Evolutionary conservation across 2,888 invertebrate genomes (phyloP), one percentile per base, ranked within the genome.

Genomic region (Mythimna vitellina): DNA sequence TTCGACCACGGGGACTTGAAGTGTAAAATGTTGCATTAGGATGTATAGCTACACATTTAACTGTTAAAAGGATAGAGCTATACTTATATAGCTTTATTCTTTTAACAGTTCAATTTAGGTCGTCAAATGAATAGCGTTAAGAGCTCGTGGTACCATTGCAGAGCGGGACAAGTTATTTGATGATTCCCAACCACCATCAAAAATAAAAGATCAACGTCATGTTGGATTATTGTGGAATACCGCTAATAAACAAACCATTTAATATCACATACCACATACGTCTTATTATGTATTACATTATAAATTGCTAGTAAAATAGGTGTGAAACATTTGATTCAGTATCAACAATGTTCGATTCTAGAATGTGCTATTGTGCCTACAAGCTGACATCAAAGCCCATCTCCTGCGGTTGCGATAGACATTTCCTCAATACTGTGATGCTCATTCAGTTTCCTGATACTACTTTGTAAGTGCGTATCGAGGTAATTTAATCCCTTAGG

Each of bases 401-500:
- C 60, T 64, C 63, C 64, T 51, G 17, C 22, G 12, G 46, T 61
- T 53, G n/a, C 20, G 14, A 65, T 61, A 56, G 60, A 64, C 42
- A 80, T 64, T 56, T 64, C 38, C 65, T 42, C 22, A 58, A 65
- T 75, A 62, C 65, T 80, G n/a, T 53, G 63, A 32, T 60, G 9
- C 61, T 64, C 49, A 17, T 35, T 46, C 29, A 61, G 46, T 76
- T 64, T 61, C 69, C 51, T 81, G 56, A 54, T 60, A 62, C 29
- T 12, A 35, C 51, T 66, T 25, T 42, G 35, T 64, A 56, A 58
- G 62, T 61, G 29, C 65, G 38, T 61, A 76, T 62, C 65, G 49
- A 65, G 53, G 80, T 51, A 60, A 76, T 72, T 70, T 49, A 62
- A 73, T 70, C 65, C 69, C 53, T 70, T 46, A 63, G 56, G 71